Base-by-base conservation (phyloP, 2,888 invertebrate genomes). In the Brenthis ino region DNA sequence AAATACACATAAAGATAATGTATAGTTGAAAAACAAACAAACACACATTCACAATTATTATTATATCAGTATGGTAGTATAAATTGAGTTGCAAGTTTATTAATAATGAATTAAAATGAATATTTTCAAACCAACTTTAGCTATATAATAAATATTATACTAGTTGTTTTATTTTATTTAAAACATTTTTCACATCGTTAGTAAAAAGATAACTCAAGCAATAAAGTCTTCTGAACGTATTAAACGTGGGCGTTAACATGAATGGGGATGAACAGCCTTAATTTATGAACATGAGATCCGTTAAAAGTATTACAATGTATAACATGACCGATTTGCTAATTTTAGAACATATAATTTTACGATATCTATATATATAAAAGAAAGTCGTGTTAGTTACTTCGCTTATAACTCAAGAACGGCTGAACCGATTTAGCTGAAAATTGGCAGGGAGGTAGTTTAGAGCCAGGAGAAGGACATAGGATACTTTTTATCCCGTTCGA, bases 181-280 rank as follows among this genome's bases (percentile, higher is more conserved):
- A 61, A 33, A n/a, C 33, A 61, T 28, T 61, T 61, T 51, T 51
- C 3, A 61, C 24, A 60, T 28, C 48, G 28, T 48, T 37, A 53
- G 37, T 51, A 53, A 63, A 63, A 63, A 63, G 16, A 53, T 53
- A 53, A 53, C 37, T 43, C 48, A 24, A 12, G 56, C 60, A 60
- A 69, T 69, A 65, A 69, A 69, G 20, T 20, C 51, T 6, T 37
- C 13, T 63, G 51, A 53, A 11, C 28, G 56, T 67, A 67, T 69
- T 57, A 53, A 50, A 55, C 60, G 70, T 70, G 68, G 69, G 64
- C 61, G 67, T 72, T 12, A 64, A 69, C 64, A 54, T 65, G 68
- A 58, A 54, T 58, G 69, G 66, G 50, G 67, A 64, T 69, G 67
- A 69, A 64, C 68, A 57, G n/a, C 50, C 50, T 61, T 65, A 64